Base-by-base conservation (phyloP, 2,113 vertebrate genomes). In the Colistium nudipinnis region DNA sequence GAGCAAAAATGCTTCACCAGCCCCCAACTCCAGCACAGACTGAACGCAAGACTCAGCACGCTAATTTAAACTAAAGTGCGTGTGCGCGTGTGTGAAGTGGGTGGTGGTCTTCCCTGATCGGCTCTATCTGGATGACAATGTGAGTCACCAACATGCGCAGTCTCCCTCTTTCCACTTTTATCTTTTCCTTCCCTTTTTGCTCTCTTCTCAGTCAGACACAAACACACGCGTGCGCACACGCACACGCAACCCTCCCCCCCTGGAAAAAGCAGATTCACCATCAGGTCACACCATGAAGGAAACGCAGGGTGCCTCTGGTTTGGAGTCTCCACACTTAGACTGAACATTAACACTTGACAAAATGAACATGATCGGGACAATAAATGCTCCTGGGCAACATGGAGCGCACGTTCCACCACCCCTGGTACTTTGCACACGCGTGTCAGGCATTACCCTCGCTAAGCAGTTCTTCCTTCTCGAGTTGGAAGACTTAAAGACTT, bases 221-320 rank as follows among this genome's bases (percentile, higher is more conserved):
- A 9, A 68, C 35, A 44, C 48, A 51, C 57, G 31, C 39, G 57
- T 45, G 33, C 41, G 31, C 47, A 64, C 61, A 60, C n/a, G 30
- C 33, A 45, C 36, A 51, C 6, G 4, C 41, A 8, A 9, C 7
- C 30, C 17, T 55, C 7, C 53, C 33, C 27, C 31, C 13, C 59
- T 81, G 74, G 74, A 84, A 78, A 81, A 75, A 84, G 48, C 74
- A 45, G 74, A 61, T 65, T 62, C 56, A 70, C 47, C 45, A 51
- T 53, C 55, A 49, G 45, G 59, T 69, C 59, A 36, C n/a, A 67
- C 24, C 38, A 35, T 27, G 19, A 65, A 65, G 78, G 33, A 10
- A 43, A 45, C 62, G 27, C 44, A 47, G n/a, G 27, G 47, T 65
- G 57, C 28, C 62, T 62, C 19, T 54, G 30, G 25, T 53, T 25